Base-by-base conservation (phyloP, 2,888 invertebrate genomes). In the Trichopoda pennipes region DNA sequence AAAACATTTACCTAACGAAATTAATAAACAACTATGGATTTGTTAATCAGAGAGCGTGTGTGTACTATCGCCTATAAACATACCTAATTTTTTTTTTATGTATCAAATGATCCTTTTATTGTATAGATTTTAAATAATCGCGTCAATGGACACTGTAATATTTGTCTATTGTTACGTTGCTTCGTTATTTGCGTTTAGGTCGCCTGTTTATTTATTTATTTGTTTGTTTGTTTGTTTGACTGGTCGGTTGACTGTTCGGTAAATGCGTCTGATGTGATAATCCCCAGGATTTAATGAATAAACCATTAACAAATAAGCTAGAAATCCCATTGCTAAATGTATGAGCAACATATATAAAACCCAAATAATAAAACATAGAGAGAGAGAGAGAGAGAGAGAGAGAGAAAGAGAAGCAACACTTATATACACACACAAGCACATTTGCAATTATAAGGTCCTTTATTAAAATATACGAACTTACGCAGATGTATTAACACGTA, bases 221-320 rank as follows among this genome's bases (percentile, higher is more conserved):
- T 60, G 32, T 80, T 79, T 72, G 42, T 32, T 77, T 60, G 56
- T n/a, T 74, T 70, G 49, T 77, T 73, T 68, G 69, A 38, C 35
- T 58, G 63, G 66, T 32, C 35, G 47, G 58, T 56, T 38, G 75
- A 28, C 63, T 77, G 51, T 80, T 80, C 49, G 86, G 86, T 87
- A 86, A 85, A 87, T 89, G 85, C 85, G 88, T 88, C 88, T 89
- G 89, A 89, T 88, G 89, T 88, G 89, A 89, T 89, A 89, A 89
- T 89, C 89, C 89, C 86, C 87, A 89, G 89, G 89, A 89, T 89
- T 89, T 89, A 89, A 89, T 89, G 89, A 89, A 89, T 89, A 89
- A 89, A 89, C 89, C 89, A 88, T 89, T 89, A 89, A 88, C 89
- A 89, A 89, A 89, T 89, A 89, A 89, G 89, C 89, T 88, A 88